A percentile compares a stretch with the other conserved stretches of the same genome.
These are phyloP conservation scores for Pipra filicauda DNA, from an alignment of 2,113 vertebrate genomes.

Conservation along the genomic window DNA sequence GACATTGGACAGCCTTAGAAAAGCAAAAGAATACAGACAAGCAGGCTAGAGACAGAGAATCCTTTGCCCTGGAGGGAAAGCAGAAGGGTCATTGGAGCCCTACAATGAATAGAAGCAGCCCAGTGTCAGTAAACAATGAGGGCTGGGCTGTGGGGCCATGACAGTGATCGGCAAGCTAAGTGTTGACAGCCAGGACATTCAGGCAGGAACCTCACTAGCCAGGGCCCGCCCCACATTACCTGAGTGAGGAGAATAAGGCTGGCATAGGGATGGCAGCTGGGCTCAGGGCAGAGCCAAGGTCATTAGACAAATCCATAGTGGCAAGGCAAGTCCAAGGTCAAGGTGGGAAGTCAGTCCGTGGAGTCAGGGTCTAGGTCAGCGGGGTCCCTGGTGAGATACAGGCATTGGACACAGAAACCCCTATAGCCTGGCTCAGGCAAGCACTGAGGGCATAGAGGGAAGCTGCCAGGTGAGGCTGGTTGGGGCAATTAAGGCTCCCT, in stretches of 20 bases:
- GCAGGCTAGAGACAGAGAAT: neutral
- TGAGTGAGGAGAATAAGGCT: neutral
- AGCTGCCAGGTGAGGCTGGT: neutral
- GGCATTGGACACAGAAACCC: neutral
- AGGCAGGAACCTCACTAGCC: neutral
- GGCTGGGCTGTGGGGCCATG: neutral
- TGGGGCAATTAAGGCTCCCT: neutral
- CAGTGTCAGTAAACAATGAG: neutral
- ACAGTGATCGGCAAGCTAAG: neutral
- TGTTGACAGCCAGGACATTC: fast-evolving
- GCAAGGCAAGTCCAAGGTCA: neutral
- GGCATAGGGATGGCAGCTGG: neutral
- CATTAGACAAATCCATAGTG: fast-evolving
- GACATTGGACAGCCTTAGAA: neutral
- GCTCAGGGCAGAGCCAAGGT: neutral
- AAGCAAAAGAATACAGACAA: neutral
- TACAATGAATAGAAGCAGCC: neutral
- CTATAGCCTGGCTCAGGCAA: neutral
- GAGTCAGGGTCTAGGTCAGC: neutral
- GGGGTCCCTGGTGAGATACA: neutral
- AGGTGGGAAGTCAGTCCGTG: neutral
- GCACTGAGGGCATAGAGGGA: neutral
- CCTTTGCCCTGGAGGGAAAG: neutral
- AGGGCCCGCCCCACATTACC: neutral
- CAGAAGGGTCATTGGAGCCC: neutral